These are phyloP conservation scores for Lophotriccus pileatus DNA, from an alignment of 2,797 vertebrate species.

Conservation along the genomic window DNA sequence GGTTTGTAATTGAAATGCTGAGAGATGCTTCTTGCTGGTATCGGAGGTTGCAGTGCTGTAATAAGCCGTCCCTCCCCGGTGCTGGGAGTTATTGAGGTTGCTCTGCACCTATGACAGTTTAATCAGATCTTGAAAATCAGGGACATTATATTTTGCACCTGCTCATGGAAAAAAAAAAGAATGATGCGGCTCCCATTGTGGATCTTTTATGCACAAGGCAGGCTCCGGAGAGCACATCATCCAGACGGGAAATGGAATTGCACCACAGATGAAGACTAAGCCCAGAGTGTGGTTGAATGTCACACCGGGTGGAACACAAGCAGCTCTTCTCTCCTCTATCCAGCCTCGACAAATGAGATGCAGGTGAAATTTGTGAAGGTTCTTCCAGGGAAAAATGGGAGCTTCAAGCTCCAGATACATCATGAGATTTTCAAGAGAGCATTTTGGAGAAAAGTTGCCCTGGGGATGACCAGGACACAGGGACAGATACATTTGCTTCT, in stretches of 20 bases:
- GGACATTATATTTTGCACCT: conserved; percentile 62
- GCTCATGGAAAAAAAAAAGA: conserved; percentile 39
- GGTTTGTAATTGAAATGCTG: conserved; percentile 22
- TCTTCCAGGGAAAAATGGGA: background rate
- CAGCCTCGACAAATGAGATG: background rate
- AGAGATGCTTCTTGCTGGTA: conserved; percentile 3
- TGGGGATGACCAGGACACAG: background rate
- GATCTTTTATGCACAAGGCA: conserved; percentile 28
- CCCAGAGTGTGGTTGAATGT: background rate
- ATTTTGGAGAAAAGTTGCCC: background rate
- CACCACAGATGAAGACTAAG: background rate
- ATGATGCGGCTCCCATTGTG: background rate
- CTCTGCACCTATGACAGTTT: conserved; percentile 64
- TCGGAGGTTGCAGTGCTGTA: background rate
- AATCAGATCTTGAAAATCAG: conserved; percentile 71
- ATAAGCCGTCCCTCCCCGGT: background rate
- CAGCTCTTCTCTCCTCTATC: background rate
- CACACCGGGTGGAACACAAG: background rate
- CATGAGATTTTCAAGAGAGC: background rate
- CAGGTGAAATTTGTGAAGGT: background rate
- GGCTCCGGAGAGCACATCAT: background rate
- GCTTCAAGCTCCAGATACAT: background rate
- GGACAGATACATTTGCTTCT: background rate
- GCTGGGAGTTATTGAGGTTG: conserved; percentile 54
- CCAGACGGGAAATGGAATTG: conserved; percentile 26